These are phyloP conservation scores for Hydropsyche tenuis DNA, from an alignment of 1,140 invertebrate species.

Conservation along the genomic window DNA sequence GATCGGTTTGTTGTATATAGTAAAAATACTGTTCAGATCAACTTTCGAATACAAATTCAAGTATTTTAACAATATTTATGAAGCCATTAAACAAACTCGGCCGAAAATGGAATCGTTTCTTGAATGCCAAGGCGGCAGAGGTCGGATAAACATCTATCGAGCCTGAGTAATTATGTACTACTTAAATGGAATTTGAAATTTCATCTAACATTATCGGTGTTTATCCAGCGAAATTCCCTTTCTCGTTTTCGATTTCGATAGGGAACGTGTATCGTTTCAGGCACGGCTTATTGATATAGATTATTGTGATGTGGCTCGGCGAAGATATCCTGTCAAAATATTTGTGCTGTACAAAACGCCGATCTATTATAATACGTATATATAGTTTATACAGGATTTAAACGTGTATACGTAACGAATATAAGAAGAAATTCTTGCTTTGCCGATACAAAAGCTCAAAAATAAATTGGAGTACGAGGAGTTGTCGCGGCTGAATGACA, in stretches of 20 bases:
- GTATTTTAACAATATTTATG: background rate
- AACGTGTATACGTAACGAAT: background rate
- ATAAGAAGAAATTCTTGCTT: background rate
- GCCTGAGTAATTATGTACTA: background rate
- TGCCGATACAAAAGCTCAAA: conserved; percentile 23
- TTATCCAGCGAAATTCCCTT: conserved; percentile 6
- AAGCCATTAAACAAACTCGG: too few species aligned
- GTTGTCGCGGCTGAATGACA: conserved; percentile 33
- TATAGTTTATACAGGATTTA: conserved; percentile 3
- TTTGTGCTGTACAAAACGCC: conserved; percentile 22
- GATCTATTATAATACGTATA: conserved; percentile 10
- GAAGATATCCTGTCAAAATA: conserved; percentile 30
- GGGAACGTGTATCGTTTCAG: background rate
- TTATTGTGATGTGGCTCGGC: conserved; percentile 15
- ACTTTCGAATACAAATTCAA: too few species aligned
- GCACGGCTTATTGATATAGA: conserved; percentile 5
- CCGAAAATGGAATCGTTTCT: too few species aligned
- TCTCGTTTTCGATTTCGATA: conserved; percentile 1
- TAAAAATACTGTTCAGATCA: too few species aligned
- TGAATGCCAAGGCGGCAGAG: background rate
- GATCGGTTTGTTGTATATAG: too few species aligned
- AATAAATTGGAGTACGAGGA: conserved; percentile 34
- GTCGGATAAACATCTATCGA: background rate
- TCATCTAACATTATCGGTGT: background rate
- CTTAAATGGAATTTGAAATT: background rate